Percentiles rank a stretch among this genome's conserved stretches.
These are phyloP conservation scores for Protomyctophum bolini DNA, from an alignment of 2,113 vertebrate species.

Conservation along the genomic window DNA sequence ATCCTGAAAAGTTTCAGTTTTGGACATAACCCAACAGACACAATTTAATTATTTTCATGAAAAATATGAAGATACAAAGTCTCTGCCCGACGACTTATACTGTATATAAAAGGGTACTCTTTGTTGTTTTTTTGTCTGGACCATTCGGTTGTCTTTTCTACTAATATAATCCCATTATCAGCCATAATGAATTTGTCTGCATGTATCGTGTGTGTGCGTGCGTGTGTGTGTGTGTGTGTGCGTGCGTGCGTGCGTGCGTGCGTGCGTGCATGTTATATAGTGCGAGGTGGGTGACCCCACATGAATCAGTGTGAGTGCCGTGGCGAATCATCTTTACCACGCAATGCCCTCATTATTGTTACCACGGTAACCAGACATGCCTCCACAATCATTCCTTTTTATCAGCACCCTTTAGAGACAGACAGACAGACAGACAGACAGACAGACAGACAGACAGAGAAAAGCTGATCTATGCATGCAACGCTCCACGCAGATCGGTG, in stretches of 20 bases:
- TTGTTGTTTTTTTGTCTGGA: background rate
- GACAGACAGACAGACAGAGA: background rate
- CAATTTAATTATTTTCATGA: no score
- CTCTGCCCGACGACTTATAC: background rate
- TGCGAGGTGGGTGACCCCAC: conserved; percentile 5
- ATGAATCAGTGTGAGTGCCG: conserved; percentile 42
- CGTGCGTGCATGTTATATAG: background rate
- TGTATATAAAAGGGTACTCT: background rate
- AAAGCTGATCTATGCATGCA: no score
- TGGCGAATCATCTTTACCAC: conserved; percentile 64
- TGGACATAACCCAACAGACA: no score
- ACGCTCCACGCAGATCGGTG: no score
- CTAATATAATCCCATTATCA: background rate
- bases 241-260: background rate
- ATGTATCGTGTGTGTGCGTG: background rate
- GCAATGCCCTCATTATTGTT: conserved; percentile 73
- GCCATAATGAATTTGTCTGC: conserved; percentile 6
- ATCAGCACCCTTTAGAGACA: conserved; percentile 34
- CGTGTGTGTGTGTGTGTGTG: background rate
- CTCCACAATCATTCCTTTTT: conserved; percentile 62
- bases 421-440: background rate
- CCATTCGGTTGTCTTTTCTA: background rate
- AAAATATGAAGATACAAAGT: background rate
- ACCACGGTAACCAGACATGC: conserved; percentile 67
- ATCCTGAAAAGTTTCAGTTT: no score